Conservation (phyloP, 2,797 vertebrate species). For the Hafferia zeledoni region DNA sequence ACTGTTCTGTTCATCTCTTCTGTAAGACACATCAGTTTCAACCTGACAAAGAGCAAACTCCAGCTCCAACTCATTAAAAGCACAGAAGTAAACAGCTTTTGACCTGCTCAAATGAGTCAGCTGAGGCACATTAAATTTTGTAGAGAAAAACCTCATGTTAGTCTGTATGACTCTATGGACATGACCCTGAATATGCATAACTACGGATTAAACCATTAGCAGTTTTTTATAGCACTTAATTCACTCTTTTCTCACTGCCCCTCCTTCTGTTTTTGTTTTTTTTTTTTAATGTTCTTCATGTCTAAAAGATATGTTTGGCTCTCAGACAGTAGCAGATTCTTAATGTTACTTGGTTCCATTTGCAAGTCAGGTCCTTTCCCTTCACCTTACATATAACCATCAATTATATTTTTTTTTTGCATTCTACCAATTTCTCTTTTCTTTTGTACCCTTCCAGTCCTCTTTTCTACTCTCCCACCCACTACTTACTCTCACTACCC, state of each 20-base stretch:
- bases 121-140: background rate
- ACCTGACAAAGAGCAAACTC: background rate
- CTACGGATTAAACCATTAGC: background rate
- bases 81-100: background rate
- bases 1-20: background rate
- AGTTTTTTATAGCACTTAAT: background rate
- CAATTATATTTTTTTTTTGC: background rate
- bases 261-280: background rate
- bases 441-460: background rate
- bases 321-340: background rate
- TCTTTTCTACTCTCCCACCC: background rate
- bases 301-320: background rate
- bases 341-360: background rate
- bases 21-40: background rate
- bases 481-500: background rate
- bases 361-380: background rate
- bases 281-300: background rate
- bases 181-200: background rate
- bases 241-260: background rate
- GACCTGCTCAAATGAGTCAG: background rate
- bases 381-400: background rate
- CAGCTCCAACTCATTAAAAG: background rate
- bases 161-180: background rate
- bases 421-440: background rate
- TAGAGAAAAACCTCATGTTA: background rate